These are phyloP conservation scores for Tinea semifulvella DNA, from an alignment of 2,888 invertebrate genomes.

Conservation along the genomic window DNA sequence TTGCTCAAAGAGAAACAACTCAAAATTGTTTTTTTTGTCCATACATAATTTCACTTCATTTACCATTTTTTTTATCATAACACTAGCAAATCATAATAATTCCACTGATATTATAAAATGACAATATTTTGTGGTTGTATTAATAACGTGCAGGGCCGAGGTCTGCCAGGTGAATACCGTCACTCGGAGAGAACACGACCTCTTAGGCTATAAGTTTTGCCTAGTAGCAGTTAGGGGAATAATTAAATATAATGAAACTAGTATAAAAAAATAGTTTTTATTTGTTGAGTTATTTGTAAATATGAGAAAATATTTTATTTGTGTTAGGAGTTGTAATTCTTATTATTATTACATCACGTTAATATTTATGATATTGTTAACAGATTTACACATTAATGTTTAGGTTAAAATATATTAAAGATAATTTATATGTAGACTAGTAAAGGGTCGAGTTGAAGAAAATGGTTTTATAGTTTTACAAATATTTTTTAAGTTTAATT, in stretches of 20 bases:
- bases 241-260: background rate
- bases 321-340: constrained; percentile 19
- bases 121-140: no score
- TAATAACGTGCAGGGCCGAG: no score
- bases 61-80: no score
- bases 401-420: no score
- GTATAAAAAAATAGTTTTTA: background rate
- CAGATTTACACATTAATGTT: constrained; percentile 14
- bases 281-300: constrained; percentile 9
- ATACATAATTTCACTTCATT: no score
- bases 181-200: no score
- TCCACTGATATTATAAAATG: no score
- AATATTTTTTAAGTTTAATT: constrained; percentile 17
- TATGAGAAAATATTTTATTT: constrained; percentile 18
- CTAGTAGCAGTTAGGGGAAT: constrained; percentile 27
- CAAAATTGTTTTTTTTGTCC: no score
- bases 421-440: background rate
- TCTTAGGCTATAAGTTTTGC: no score
- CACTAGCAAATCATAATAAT: no score
- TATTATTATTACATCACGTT: constrained; percentile 15
- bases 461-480: constrained; percentile 2
- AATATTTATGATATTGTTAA: constrained; percentile 16
- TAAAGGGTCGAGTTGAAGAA: background rate
- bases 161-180: no score
- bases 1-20: no score